These are phyloP conservation scores for Colaptes auratus DNA, from an alignment of 2,113 vertebrate species.

Conservation along the genomic window DNA sequence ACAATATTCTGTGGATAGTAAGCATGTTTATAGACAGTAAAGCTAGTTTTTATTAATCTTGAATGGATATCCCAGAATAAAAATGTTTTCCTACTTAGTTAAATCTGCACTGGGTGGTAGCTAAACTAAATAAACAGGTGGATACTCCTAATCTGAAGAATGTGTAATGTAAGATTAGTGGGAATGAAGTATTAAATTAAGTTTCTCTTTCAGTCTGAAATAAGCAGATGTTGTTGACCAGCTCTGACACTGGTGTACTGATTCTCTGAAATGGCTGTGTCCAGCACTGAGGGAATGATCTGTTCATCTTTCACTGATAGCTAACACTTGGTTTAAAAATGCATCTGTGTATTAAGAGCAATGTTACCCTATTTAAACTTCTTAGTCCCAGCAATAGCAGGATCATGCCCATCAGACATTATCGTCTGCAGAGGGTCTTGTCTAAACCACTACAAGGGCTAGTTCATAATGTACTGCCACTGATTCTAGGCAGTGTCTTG, in stretches of 20 bases:
- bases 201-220: not conserved
- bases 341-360: not conserved
- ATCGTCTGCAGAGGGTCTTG: not conserved
- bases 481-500: not conserved
- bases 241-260: not conserved
- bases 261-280: not conserved
- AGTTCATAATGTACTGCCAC: not conserved
- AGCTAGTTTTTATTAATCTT: not conserved
- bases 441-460: not conserved
- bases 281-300: not conserved
- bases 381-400: not conserved
- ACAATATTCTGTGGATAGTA: not conserved
- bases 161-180: not conserved
- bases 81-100: not conserved
- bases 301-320: not conserved
- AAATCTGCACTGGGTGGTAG: not conserved
- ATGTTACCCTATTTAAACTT: not conserved
- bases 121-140: not conserved
- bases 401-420: accelerated
- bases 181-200: not conserved
- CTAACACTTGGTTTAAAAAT: not conserved
- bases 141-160: not conserved
- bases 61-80: not conserved
- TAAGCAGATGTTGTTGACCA: not conserved
- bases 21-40: not conserved